Evolutionary conservation across 2,888 invertebrate genomes (phyloP), one percentile per base, ranked within the genome.

Genomic region (Norana najaformis): DNA sequence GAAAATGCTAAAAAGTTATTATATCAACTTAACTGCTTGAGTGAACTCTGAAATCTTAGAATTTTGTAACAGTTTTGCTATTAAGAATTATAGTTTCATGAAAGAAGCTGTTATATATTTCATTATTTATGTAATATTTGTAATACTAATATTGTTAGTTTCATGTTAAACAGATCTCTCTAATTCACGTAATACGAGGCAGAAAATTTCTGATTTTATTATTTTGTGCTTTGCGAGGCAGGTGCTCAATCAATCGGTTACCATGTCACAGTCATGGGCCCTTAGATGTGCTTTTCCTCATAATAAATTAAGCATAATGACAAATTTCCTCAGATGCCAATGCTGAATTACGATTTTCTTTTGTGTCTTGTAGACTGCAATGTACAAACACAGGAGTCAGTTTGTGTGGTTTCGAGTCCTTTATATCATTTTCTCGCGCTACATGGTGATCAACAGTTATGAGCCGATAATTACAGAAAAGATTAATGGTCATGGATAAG

Each of bases 361-460:
- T 30, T n/a, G 69, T 69, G 30, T 69, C 16, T 69, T 90, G 18
- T 96, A 97, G 94, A 95, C 96, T 92, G 98, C 98, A 8, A 98
- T 99, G 98, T 96, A 96, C 92, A 96, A 96, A 90, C 98, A 99
- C 95, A 95, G 96, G 92, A 97, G 98, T n/a, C 99, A 99, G 95
- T 96, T 98, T 95, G 96, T 97, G 83, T 99, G 99, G 99, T 99
- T 97, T 95, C 96, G 99, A 47, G 96, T 96, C 94, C 95, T 99
- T 8, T 99, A 98, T 94, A 96, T 99, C 93, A 94, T 96, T 85
- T 97, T 98, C 95, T 98, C 98, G 30, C 96, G 98, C 90, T 99
- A 98, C 94, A 97, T 98, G 95, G 96, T 97, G 92, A 97, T 99
- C 91, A 99, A 99, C 85, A 90, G 88, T n/a, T 90, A 88, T 34